Conservation (phyloP, 2,797 vertebrate genomes). For the Champsocephalus gunnari region DNA sequence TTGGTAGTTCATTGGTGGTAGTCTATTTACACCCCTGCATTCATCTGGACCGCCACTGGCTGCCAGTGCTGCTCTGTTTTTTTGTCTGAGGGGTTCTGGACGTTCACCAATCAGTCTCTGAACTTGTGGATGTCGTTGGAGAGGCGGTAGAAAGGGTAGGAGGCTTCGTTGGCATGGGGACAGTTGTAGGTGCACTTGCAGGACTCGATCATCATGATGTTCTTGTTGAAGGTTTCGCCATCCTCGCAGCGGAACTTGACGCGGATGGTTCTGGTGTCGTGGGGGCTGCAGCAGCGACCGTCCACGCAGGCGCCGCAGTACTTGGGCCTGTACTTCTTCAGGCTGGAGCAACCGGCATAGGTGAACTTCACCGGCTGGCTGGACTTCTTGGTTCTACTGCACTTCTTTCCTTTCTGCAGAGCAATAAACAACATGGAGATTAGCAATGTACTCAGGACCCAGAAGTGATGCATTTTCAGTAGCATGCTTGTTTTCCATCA, state of each 20-base stretch:
- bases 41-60: conserved; percentile 72
- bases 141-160: conserved; percentile 95
- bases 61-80: conserved; percentile 57
- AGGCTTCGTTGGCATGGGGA: conserved; percentile 89
- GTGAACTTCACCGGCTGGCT: conserved; percentile 89
- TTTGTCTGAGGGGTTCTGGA: conserved; percentile 50
- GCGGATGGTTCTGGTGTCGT: conserved; percentile 94
- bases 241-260: conserved; percentile 97
- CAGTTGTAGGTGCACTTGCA: conserved; percentile 98
- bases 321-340: conserved; percentile 96
- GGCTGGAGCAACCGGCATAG: conserved; percentile 93
- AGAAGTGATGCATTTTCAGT: neutral
- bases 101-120: conserved; percentile 87
- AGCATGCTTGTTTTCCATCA: conserved; percentile 1
- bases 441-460: conserved; percentile 33
- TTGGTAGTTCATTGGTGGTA: conserved; percentile 83
- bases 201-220: conserved; percentile 98
- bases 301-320: conserved; percentile 97
- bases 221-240: conserved; percentile 96
- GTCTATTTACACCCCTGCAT: conserved; percentile 75
- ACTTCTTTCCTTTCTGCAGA: conserved; percentile 97
- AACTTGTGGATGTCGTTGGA: conserved; percentile 99
- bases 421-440: conserved; percentile 10
- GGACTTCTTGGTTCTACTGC: conserved; percentile 94
- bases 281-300: conserved; percentile 95